Base-by-base conservation (phyloP, 2,888 invertebrate species). In the Lepidochrysops patricia region DNA sequence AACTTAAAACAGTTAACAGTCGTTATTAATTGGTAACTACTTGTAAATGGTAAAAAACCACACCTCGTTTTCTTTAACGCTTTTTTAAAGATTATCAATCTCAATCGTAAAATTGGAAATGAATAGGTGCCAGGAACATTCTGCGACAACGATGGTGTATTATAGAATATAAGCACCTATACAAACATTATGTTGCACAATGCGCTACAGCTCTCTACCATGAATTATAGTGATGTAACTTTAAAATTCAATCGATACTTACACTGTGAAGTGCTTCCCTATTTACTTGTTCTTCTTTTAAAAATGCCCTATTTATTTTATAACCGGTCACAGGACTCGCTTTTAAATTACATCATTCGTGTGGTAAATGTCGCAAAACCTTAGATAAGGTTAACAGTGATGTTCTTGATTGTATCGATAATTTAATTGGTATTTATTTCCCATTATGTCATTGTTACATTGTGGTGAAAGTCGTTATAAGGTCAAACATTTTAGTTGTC, bases 151-250 rank as follows among this genome's bases (percentile, higher is more conserved):
- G 58, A 35, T 35, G n/a, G 6, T 13, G 15, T 37, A 37, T 37
- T 37, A 13, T 37, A 43, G 43, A 19, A 60, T 57, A 61, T 61
- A 63, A 65, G 6, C 1, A n/a, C n/a, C n/a, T n/a, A n/a, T n/a
- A n/a, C n/a, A n/a, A n/a, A n/a, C n/a, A n/a, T n/a, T 66, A 61
- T 68, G 78, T 85, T 85, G 83, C 80, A 80, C 85, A 84, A 85
- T 82, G 82, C 77, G 76, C 74, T 77, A 81, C 81, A 80, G 61
- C 52, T 54, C 65, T 67, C 57, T 52, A 56, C 61, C 64, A 64
- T 68, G 71, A 60, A 59, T 83, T 80, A 60, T 7, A 7, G 34
- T 49, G 23, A 43, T 43, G 9, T 19, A 19, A 9, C 19, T 43
- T 9, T 19, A 43, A 43, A 43, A 15, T 19, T 4, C 0, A 9